phyloP scores from a whole-genome alignment of 2,888 invertebrate species.

The Oligia latruncula region DNA sequence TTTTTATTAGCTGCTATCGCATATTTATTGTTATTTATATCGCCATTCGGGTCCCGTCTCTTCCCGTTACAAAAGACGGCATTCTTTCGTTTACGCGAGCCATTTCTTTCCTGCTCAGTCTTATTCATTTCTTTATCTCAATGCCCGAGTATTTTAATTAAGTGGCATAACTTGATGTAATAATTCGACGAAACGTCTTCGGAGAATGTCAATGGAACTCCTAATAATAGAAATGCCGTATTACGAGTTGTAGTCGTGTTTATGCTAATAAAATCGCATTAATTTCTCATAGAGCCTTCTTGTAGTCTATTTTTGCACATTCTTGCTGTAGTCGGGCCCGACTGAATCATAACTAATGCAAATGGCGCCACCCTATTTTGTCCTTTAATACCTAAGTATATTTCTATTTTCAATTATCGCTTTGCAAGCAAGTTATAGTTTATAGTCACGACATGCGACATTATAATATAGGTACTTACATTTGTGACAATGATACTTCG shows the following conservation, averaged over 20 bases:
- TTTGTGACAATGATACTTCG: not conserved
- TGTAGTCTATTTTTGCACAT: constrained; percentile 22
- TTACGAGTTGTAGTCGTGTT: constrained; percentile 22
- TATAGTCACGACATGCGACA: not conserved
- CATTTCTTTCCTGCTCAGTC: constrained; percentile 27
- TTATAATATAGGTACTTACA: not conserved
- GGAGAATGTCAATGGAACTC: constrained; percentile 25
- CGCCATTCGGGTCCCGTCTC: constrained; percentile 9
- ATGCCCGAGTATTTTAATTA: constrained; percentile 32
- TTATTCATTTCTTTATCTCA: constrained; percentile 25
- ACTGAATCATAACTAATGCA: constrained; percentile 50
- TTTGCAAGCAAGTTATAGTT: constrained; percentile 20
- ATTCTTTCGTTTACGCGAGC: constrained; percentile 35
- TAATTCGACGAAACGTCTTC: constrained; percentile 10
- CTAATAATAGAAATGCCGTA: constrained; percentile 15
- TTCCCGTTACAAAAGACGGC: constrained; percentile 9
- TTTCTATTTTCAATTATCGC: constrained; percentile 34
- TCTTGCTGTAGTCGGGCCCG: constrained; percentile 7
- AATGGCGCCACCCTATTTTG: constrained; percentile 42
- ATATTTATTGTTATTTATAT: constrained; percentile 18
- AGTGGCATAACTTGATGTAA: constrained; percentile 22
- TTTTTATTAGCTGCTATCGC: constrained; percentile 19
- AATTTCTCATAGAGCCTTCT: constrained; percentile 21
- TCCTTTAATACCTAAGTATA: constrained; percentile 1
- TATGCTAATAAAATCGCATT: constrained; percentile 26